Percentiles rank a stretch among this genome's conserved stretches.
phyloP scores from a whole-genome alignment of 2,888 invertebrate species.

The Thecophora atra region DNA sequence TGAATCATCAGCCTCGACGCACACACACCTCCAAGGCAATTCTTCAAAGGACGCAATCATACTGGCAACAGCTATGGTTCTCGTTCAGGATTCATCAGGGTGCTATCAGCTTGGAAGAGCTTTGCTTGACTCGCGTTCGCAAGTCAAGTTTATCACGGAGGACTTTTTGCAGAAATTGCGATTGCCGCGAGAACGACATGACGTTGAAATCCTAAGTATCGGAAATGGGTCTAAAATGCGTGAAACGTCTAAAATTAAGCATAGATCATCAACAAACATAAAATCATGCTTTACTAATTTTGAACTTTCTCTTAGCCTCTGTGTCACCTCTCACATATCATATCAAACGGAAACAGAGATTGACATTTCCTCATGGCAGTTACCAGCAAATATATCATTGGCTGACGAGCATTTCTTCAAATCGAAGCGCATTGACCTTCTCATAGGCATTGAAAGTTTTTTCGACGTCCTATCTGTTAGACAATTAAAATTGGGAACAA shows the following conservation, averaged over 20 bases:
- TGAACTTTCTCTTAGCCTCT: constrained; percentile 32
- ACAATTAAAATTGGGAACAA: constrained; percentile 35
- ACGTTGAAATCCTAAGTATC: no score
- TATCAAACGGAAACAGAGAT: constrained; percentile 36
- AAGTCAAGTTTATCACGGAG: constrained; percentile 40
- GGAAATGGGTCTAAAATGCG: no score
- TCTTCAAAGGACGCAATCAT: constrained; percentile 14
- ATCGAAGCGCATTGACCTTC: constrained; percentile 40
- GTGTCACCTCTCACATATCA: no score
- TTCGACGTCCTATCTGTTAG: constrained; percentile 42
- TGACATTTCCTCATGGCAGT: no score
- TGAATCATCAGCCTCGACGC: constrained; percentile 20
- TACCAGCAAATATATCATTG: no score
- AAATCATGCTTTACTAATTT: no score
- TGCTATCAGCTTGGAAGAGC: constrained; percentile 36
- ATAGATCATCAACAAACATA: no score
- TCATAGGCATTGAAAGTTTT: constrained; percentile 42
- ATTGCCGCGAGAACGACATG: constrained; percentile 33
- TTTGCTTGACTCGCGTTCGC: constrained; percentile 41
- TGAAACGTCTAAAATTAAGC: no score
- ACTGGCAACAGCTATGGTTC: constrained; percentile 39
- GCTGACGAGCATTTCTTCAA: constrained; percentile 16
- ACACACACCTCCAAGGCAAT: constrained; percentile 10
- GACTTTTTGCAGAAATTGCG: constrained; percentile 37
- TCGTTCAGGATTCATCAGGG: constrained; percentile 30